Evolutionary conservation across 2,888 invertebrate genomes (phyloP), one percentile per base, ranked within the genome.

Genomic region (Catonia carolina): DNA sequence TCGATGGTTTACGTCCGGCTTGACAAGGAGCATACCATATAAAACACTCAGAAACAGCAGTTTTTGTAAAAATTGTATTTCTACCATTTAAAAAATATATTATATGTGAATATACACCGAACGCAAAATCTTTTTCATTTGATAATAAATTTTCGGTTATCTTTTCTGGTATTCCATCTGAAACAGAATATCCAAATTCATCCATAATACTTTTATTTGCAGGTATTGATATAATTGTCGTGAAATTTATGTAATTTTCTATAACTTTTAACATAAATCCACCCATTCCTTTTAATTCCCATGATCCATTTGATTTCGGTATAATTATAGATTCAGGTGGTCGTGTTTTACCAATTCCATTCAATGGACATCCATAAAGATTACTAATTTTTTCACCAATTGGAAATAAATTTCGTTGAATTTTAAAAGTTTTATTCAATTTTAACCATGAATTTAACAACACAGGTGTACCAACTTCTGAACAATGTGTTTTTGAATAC

Each of bases 301-400:
- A 52, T 23, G 23, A 14, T 5, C 15, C 15, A 27, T 52, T 27
- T 5, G 22, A 12, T 14, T 31, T 27, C 15, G 37, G 12, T 10
- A 41, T 4, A 22, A 52, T 52, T 52, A 52, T 52, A 15, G 52
- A 52, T 39, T 52, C 52, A 5, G 52, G 52, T 37, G 52, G 52
- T 27, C 52, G 22, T 14, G 27, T 52, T 17, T 52, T 52, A 10
- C 39, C 52, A 52, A 52, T 39, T 20, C 52, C 37, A 17, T 23
- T 15, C 8, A 52, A 39, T 8, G 10, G 27, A 27, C 52, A 52
- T 2, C 52, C 52, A 37, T 52, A 15, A 27, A 52, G 17, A 23
- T 52, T 52, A 14, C 14, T 14, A 7, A 41, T 14, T 39, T 52
- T 52, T 23, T 12, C 47, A 14, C 27, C 10, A 14, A 23, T 37